phyloP scores from a whole-genome alignment of 2,113 vertebrate species.

The Saccopteryx bilineata region DNA sequence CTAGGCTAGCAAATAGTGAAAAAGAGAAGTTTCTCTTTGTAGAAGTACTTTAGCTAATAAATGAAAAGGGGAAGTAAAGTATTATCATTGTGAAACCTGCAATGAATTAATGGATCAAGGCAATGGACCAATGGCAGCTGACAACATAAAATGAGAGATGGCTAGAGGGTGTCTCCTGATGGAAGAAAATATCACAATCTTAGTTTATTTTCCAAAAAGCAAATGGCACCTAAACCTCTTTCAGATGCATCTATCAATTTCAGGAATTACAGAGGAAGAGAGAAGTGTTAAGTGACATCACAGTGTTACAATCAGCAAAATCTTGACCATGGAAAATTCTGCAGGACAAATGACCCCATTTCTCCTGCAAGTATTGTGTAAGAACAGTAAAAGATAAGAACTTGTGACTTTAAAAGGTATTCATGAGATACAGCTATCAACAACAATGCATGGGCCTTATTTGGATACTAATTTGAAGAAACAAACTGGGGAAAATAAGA shows the following conservation, averaged over 20 bases:
- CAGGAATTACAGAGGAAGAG: neutral
- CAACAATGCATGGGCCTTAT: neutral
- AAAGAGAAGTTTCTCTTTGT: neutral
- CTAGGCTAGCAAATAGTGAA: neutral
- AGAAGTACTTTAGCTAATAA: neutral
- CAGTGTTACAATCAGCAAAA: neutral
- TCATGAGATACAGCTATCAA: neutral
- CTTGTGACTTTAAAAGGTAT: neutral
- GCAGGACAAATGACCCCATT: neutral
- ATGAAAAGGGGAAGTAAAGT: neutral
- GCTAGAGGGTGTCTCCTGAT: neutral
- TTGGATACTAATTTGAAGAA: conserved; percentile 15
- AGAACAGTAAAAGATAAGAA: neutral
- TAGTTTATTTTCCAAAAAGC: neutral
- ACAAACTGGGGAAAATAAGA: neutral
- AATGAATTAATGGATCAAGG: neutral
- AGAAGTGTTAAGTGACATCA: neutral
- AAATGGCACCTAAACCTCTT: neutral
- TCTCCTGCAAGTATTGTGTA: neutral
- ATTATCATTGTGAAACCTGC: neutral
- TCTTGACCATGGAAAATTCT: neutral
- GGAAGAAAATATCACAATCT: neutral
- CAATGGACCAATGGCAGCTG: neutral
- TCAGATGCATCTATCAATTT: neutral
- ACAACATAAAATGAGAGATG: neutral